phyloP scores from a whole-genome alignment of 2,113 vertebrate genomes.

The Talpa occidentalis region DNA sequence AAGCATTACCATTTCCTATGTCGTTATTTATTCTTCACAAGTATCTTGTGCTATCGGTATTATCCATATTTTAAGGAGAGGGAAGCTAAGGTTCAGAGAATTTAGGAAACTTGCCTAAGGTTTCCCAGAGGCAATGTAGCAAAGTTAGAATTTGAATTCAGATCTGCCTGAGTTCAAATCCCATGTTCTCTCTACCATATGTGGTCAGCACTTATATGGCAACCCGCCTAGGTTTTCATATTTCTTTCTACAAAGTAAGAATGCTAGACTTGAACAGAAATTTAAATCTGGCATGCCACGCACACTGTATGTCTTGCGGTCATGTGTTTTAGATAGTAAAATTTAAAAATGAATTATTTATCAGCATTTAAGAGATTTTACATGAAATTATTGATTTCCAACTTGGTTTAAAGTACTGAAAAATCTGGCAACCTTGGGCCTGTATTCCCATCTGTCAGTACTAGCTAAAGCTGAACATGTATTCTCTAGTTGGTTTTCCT shows the following conservation, averaged over 20 bases:
- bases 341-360: constrained; percentile 1
- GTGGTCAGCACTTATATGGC: background rate
- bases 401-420: background rate
- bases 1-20: background rate
- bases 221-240: background rate
- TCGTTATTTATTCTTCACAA: background rate
- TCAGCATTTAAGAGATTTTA: background rate
- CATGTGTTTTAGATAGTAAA: background rate
- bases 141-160: background rate
- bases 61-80: background rate
- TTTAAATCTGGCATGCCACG: background rate
- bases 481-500: background rate
- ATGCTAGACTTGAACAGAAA: constrained; percentile 15
- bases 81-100: background rate
- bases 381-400: background rate
- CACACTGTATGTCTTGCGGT: background rate
- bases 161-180: background rate
- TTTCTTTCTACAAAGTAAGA: background rate
- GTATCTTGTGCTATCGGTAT: background rate
- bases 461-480: background rate
- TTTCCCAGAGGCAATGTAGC: background rate
- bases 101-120: background rate
- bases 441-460: background rate
- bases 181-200: background rate
- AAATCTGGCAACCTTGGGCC: background rate